Base-by-base conservation (phyloP, 1,140 invertebrate species). In the Drosophila jambulina region DNA sequence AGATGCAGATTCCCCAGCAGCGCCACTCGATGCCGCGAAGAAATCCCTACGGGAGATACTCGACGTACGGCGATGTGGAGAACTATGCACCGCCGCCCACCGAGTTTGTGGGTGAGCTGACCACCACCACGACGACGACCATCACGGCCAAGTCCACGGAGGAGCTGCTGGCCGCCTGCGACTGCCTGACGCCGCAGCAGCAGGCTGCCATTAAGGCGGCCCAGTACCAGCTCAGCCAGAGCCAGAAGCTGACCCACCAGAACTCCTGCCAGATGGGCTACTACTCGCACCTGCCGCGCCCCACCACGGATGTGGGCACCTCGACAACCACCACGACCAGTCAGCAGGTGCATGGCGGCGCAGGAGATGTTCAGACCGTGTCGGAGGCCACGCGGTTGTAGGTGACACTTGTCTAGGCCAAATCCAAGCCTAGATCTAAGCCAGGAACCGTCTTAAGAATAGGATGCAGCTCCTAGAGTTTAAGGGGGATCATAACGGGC, bases 81-180 rank as follows among this genome's bases (percentile, higher is more conserved):
- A 92, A 91, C 77, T 93, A 93, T 84, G 92, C 82, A 7, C 91
- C 85, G 62, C 91, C 93, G 77, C 83, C 93, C 75, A 80, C 94
- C 64, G 93, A 94, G 72, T 91, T 93, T 69, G 82, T 93, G 60
- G 93, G 93, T 62, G 84, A 94, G 82, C 85, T 91, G 82, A 84
- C 92, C 90, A 82, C 95, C 94, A 80, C 95, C 93, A 83, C 95
- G 94, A 82, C 94, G 0, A 92, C 92, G 0, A 92, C 88, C 4
- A 93, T 92, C 5, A 93, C 95, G 6, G 96, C 95, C 4, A 97
- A 97, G 92, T 97, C 96, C 3, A 97, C 96, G 0, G 96, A 97
- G 90, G 96, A 95, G 82, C 93, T 97, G 15, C 93, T 97, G 17
- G 94, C 95, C 6, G 94, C 86, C 9, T 91, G 86, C 25, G 86